phyloP scores from a whole-genome alignment of 2,888 invertebrate genomes.

The Sisyra terminalis region DNA sequence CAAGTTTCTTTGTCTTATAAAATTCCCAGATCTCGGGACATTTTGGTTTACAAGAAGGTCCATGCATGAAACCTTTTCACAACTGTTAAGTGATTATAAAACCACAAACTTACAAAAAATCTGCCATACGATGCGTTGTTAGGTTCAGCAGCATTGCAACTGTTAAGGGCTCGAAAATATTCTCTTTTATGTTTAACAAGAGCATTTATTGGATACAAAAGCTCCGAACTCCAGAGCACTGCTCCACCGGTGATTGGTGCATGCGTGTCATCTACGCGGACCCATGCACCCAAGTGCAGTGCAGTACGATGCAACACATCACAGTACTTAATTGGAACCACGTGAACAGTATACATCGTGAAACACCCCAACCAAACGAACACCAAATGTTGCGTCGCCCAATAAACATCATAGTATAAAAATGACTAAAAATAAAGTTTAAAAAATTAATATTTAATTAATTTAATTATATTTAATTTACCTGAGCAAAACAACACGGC shows the following conservation, averaged over 20 bases:
- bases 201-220: slow-evolving; percentile 61
- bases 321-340: slow-evolving; percentile 50
- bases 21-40: no score
- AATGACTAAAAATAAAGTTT: slow-evolving; percentile 28
- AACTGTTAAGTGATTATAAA: no score
- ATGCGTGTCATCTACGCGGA: slow-evolving; percentile 21
- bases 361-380: slow-evolving; percentile 76
- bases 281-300: slow-evolving; percentile 74
- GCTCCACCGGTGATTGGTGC: not conserved
- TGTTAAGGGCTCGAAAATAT: slow-evolving; percentile 57
- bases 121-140: slow-evolving; percentile 62
- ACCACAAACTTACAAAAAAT: slow-evolving; percentile 81
- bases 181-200: slow-evolving; percentile 56
- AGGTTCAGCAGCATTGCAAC: slow-evolving; percentile 77
- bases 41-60: no score
- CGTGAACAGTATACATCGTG: slow-evolving; percentile 56
- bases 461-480: slow-evolving; percentile 23
- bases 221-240: slow-evolving; percentile 33
- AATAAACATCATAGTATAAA: slow-evolving; percentile 67
- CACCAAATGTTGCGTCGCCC: slow-evolving; percentile 68
- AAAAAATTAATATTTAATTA: not conserved
- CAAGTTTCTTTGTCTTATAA: no score
- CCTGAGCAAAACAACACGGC: slow-evolving; percentile 80
- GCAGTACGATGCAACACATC: slow-evolving; percentile 84
- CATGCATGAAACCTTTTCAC: no score